A percentile compares a stretch with the other conserved stretches of the same genome.
Evolutionary conservation across 2,888 invertebrate genomes (phyloP).

Genomic region (Eucera pruinosa): DNA sequence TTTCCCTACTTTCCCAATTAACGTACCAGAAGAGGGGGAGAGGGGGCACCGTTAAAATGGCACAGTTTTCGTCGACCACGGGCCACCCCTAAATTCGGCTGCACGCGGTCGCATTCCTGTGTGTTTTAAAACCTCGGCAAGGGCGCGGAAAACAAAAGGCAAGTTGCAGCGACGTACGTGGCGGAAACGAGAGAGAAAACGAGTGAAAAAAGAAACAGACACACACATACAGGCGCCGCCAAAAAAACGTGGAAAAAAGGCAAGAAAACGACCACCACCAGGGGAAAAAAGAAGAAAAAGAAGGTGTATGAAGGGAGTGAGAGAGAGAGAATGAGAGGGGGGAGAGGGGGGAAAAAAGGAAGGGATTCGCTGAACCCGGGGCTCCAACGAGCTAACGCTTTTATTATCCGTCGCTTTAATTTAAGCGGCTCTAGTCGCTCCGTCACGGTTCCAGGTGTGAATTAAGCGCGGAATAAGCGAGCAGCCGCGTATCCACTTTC

Average conservation of each 20-base stretch:
- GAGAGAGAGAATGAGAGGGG: conserved; percentile 5
- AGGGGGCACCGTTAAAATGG: conserved; percentile 36
- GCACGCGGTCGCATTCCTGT: conserved; percentile 56
- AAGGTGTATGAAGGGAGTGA: conserved; percentile 33
- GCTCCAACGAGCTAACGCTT: conserved; percentile 74
- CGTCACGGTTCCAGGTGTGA: conserved; percentile 81
- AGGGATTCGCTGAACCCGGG: conserved; percentile 62
- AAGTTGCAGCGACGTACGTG: conserved; percentile 51
- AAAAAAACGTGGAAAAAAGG: background rate
- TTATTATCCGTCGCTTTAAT: conserved; percentile 84
- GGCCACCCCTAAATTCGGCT: conserved; percentile 39
- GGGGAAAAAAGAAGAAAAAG: conserved; percentile 35
- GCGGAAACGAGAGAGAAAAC: background rate
- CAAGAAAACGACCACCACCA: conserved; percentile 9
- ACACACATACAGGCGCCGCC: no score
- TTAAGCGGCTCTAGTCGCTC: conserved; percentile 82
- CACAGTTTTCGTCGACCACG: conserved; percentile 50
- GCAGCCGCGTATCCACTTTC: conserved; percentile 69
- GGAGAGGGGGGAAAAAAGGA: conserved; percentile 43
- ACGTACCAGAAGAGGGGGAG: background rate
- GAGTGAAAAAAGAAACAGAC: no score
- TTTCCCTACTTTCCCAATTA: conserved; percentile 48
- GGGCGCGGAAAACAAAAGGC: conserved; percentile 57
- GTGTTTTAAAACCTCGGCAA: conserved; percentile 53
- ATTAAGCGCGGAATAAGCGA: conserved; percentile 78